phyloP scores from a whole-genome alignment of 2,113 vertebrate genomes.

The Cyanistes caeruleus region DNA sequence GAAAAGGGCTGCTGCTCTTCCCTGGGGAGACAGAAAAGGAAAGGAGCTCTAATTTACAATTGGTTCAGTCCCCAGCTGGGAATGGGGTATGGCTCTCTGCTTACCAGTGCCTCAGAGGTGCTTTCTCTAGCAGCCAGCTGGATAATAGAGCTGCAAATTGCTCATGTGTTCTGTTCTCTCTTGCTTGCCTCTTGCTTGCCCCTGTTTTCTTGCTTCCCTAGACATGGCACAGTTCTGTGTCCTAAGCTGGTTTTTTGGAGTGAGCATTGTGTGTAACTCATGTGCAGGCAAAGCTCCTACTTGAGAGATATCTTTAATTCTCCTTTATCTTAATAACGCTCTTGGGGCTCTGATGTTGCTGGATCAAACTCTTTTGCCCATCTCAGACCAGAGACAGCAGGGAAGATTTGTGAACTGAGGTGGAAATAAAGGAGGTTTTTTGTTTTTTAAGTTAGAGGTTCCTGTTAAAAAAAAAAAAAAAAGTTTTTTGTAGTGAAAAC shows the following conservation, averaged over 20 bases:
- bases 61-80: neutral
- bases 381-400: neutral
- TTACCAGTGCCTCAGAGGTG: neutral
- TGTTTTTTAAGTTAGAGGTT: neutral
- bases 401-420: neutral
- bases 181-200: neutral
- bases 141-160: neutral
- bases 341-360: neutral
- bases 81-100: neutral
- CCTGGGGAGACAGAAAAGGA: neutral
- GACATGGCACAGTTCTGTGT: neutral
- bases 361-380: neutral
- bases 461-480: neutral
- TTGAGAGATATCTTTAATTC: neutral
- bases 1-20: constrained; percentile 1
- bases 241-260: neutral
- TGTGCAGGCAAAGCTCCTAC: neutral
- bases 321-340: neutral
- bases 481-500: neutral
- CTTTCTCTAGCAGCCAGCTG: neutral
- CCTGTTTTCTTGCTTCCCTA: neutral
- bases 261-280: neutral
- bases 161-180: neutral
- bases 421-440: neutral
- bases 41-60: constrained; percentile 3